Conservation (phyloP, 2,113 vertebrate genomes). For the Saguinus midas region DNA sequence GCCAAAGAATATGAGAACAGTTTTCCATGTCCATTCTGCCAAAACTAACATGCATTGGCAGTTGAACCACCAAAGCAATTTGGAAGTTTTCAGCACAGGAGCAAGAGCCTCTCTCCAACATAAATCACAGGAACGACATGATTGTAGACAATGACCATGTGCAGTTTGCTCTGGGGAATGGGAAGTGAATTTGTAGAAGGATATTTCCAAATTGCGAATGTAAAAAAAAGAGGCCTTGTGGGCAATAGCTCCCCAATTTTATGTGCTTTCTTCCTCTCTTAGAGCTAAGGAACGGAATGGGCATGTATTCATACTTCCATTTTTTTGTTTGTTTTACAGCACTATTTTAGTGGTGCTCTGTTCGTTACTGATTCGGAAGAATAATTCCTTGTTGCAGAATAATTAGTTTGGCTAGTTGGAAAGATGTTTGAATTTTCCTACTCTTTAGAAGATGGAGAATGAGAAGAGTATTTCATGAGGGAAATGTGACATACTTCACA, state of each 20-base stretch:
- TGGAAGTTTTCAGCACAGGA: neutral
- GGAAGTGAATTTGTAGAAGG: neutral
- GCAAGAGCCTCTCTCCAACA: neutral
- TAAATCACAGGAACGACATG: neutral
- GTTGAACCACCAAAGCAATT: neutral
- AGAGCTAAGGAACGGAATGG: neutral
- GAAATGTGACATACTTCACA: neutral
- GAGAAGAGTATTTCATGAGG: neutral
- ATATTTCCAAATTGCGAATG: neutral
- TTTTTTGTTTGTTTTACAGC: neutral
- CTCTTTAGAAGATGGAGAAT: neutral
- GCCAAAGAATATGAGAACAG: slow-evolving; percentile 56
- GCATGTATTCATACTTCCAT: neutral
- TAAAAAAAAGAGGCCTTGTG: neutral
- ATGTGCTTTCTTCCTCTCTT: neutral
- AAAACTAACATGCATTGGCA: slow-evolving; percentile 36
- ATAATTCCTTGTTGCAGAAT: neutral
- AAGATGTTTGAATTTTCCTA: neutral
- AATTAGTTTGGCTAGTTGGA: neutral
- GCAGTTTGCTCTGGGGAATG: neutral
- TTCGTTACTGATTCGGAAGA: neutral
- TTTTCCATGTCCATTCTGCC: slow-evolving; percentile 55
- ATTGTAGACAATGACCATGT: neutral
- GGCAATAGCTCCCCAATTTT: neutral
- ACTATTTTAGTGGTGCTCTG: neutral